A percentile compares a stretch with the other conserved stretches of the same genome.
These are phyloP conservation scores for Parochlus steinenii DNA, from an alignment of 2,888 invertebrate species.

Conservation along the genomic window DNA sequence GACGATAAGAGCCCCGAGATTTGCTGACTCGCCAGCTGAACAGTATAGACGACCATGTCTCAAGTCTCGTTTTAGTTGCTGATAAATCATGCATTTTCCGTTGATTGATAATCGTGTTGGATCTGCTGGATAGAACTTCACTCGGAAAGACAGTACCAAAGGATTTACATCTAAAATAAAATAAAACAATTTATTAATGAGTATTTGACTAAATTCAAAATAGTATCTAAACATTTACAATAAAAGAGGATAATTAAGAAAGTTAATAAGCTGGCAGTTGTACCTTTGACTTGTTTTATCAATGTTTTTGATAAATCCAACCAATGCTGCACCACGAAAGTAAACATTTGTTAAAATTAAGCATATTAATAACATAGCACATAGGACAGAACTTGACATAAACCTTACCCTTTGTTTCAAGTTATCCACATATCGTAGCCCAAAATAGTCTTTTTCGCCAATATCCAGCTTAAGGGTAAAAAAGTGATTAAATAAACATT, in stretches of 20 bases:
- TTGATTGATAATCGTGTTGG: constrained; percentile 84
- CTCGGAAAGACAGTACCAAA: constrained; percentile 86
- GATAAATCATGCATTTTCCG: constrained; percentile 89
- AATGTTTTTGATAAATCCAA: constrained; percentile 79
- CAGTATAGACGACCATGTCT: constrained; percentile 90
- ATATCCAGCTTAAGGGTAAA: too few species aligned
- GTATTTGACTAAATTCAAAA: constrained; percentile 1
- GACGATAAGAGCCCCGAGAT: constrained; percentile 78
- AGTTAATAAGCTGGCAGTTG: constrained; percentile 17
- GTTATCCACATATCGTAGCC: constrained; percentile 78
- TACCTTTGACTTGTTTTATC: constrained; percentile 84
- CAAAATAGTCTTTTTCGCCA: constrained; percentile 87
- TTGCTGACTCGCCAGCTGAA: constrained; percentile 73
- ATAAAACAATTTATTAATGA: constrained; percentile 5
- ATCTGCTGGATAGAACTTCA: constrained; percentile 95
- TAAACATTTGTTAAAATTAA: constrained; percentile 1
- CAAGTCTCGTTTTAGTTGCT: constrained; percentile 87
- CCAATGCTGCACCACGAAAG: constrained; percentile 64
- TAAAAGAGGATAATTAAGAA: not conserved
- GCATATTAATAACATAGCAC: constrained; percentile 5
- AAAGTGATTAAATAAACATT: too few species aligned
- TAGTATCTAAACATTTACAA: constrained; percentile 10
- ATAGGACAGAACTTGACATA: constrained; percentile 14
- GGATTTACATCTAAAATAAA: constrained; percentile 65
- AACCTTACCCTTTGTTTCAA: constrained; percentile 69